Evolutionary conservation across 1,140 invertebrate species (phyloP), one percentile per base, ranked within the genome.

Genomic region (Drosophila grimshawi): DNA sequence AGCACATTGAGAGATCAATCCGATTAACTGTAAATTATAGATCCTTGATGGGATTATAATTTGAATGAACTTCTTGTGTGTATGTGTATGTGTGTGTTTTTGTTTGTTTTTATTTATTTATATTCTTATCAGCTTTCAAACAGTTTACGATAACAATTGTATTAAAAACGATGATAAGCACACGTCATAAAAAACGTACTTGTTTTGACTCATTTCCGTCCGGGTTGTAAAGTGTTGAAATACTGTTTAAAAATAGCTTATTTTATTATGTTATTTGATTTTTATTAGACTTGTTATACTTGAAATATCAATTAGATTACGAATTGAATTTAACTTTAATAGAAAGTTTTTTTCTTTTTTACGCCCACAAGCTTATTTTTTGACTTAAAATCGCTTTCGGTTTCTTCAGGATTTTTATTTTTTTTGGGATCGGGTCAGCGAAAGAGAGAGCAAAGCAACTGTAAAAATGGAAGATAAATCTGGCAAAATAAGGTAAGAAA

Each of bases 1-100:
- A 11, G n/a, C 19, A 63, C 60, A 43, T 43, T n/a, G 39, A n/a
- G 64, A 68, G 75, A 74, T 74, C 35, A 71, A 56, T 66, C 52
- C 41, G 43, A 65, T 65, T 65, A 46, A 32, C 56, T 60, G 56
- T 6, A 46, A 46, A 35, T 35, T 60, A 48, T 48, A 27, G 57
- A 60, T 60, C 57, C 57, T 48, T 46, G 41, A 19, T 39, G 7
- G 7, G 53, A 56, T 56, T 56, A 56, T 6, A 19, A 19, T 19
- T 19, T 19, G 19, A 19, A 19, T 19, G 19, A 19, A 19, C 19
- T 19, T 19, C 19, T 19, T 19, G 19, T 19, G 19, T 19, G 19
- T 19, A 1, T 19, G 19, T 19, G n/a, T n/a, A 7, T 39, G 7
- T 39, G 7, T 39, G 7, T 8, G 37, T 33, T 33, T 56, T 37